Evolutionary conservation across 2,888 invertebrate genomes (phyloP).

Genomic region (Panopea generosa): DNA sequence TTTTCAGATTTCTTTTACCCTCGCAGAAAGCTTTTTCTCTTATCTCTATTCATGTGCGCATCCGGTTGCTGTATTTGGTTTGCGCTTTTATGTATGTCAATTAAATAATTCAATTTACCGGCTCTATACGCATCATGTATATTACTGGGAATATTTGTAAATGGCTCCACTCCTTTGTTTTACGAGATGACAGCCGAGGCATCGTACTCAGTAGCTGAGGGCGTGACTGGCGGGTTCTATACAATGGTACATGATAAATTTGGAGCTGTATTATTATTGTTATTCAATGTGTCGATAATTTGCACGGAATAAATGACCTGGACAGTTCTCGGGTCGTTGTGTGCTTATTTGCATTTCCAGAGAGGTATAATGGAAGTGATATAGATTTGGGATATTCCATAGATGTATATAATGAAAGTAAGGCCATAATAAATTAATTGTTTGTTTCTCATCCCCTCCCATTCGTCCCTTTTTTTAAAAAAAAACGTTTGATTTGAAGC

Average conservation of each 20-base stretch:
- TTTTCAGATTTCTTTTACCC: slow-evolving; percentile 44
- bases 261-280: slow-evolving; percentile 33
- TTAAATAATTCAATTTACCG: slow-evolving; percentile 22
- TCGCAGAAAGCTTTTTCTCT: slow-evolving; percentile 36
- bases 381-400: slow-evolving; percentile 29
- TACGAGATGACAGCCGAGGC: slow-evolving; percentile 49
- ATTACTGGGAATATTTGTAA: slow-evolving; percentile 43
- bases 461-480: too few relatives aligned
- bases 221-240: slow-evolving; percentile 44
- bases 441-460: too few relatives aligned
- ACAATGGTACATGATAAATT: slow-evolving; percentile 14
- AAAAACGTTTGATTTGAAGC: too few relatives aligned
- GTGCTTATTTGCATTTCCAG: slow-evolving; percentile 36
- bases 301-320: slow-evolving; percentile 53
- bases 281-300: slow-evolving; percentile 27
- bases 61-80: slow-evolving; percentile 37
- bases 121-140: slow-evolving; percentile 45
- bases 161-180: slow-evolving; percentile 49
- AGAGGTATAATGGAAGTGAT: slow-evolving; percentile 40
- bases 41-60: slow-evolving; percentile 18
- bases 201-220: slow-evolving; percentile 51
- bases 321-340: slow-evolving; percentile 38
- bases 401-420: too few relatives aligned
- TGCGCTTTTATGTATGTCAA: slow-evolving; percentile 25
- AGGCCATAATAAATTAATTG: too few relatives aligned